phyloP scores from a whole-genome alignment of 2,113 vertebrate species.

The Nothobranchius furzeri region DNA sequence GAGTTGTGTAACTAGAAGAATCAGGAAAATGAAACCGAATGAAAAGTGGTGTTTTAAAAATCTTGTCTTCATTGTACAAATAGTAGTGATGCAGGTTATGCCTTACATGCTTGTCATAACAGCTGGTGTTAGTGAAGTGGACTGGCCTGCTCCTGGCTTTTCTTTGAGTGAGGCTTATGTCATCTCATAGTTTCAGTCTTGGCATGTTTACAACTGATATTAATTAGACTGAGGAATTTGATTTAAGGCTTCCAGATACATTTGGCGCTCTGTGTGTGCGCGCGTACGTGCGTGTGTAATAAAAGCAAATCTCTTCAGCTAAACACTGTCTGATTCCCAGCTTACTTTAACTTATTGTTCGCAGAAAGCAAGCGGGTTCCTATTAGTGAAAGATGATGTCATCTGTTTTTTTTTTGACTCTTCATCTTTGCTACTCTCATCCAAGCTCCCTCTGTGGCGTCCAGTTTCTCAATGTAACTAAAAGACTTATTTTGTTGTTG shows the following conservation, averaged over 20 bases:
- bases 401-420: constrained; percentile 35
- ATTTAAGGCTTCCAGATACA: constrained; percentile 28
- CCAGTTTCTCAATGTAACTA: constrained; percentile 27
- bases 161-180: constrained; percentile 44
- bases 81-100: background rate
- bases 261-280: constrained; percentile 17
- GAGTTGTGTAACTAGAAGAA: background rate
- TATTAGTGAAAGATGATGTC: constrained; percentile 65
- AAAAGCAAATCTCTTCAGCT: constrained; percentile 32
- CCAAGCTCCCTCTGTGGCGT: constrained; percentile 30
- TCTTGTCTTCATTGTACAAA: no score
- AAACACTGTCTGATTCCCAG: constrained; percentile 34
- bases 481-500: background rate
- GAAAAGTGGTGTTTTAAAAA: no score
- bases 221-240: constrained; percentile 31
- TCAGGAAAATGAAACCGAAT: no score
- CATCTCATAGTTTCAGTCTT: constrained; percentile 45
- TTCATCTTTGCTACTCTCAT: constrained; percentile 28
- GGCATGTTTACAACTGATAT: constrained; percentile 42
- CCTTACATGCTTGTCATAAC: constrained; percentile 47
- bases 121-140: constrained; percentile 49
- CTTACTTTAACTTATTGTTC: constrained; percentile 36
- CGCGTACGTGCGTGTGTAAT: constrained; percentile 19
- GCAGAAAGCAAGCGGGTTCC: constrained; percentile 54
- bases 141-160: constrained; percentile 13